These are phyloP conservation scores for Polymixis flavicincta DNA, from an alignment of 2,888 invertebrate genomes.

Conservation along the genomic window DNA sequence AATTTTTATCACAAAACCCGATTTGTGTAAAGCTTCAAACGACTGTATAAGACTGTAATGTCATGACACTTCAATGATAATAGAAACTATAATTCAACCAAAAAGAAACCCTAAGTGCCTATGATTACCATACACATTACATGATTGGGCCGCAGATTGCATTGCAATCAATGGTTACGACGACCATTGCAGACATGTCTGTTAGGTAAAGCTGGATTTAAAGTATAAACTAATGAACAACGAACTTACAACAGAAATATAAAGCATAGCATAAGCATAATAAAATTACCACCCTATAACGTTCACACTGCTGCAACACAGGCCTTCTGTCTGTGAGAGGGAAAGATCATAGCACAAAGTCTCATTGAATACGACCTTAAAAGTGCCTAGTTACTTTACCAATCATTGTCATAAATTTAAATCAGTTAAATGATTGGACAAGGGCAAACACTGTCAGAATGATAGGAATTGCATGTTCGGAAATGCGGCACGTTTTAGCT, in stretches of 20 bases:
- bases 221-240: conserved; percentile 12
- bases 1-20: neutral
- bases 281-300: neutral
- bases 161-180: conserved; percentile 49
- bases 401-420: conserved; percentile 24
- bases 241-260: conserved; percentile 3
- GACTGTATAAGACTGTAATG: conserved; percentile 18
- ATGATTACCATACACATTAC: conserved; percentile 57
- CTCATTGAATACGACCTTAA: conserved; percentile 17
- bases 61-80: conserved; percentile 44
- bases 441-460: conserved; percentile 20
- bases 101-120: conserved; percentile 48
- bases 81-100: conserved; percentile 32
- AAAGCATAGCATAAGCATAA: neutral
- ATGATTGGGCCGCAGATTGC: conserved; percentile 50
- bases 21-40: conserved; percentile 24
- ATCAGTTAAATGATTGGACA: conserved; percentile 33
- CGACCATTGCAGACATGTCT: conserved; percentile 33
- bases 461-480: conserved; percentile 13
- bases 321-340: neutral
- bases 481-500: conserved; percentile 12
- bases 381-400: conserved; percentile 20
- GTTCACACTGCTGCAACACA: neutral
- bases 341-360: conserved; percentile 1
- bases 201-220: conserved; percentile 28